These are phyloP conservation scores for Caenorhabditis sp. DNA, from an alignment of 2,888 invertebrate species.

Conservation along the genomic window DNA sequence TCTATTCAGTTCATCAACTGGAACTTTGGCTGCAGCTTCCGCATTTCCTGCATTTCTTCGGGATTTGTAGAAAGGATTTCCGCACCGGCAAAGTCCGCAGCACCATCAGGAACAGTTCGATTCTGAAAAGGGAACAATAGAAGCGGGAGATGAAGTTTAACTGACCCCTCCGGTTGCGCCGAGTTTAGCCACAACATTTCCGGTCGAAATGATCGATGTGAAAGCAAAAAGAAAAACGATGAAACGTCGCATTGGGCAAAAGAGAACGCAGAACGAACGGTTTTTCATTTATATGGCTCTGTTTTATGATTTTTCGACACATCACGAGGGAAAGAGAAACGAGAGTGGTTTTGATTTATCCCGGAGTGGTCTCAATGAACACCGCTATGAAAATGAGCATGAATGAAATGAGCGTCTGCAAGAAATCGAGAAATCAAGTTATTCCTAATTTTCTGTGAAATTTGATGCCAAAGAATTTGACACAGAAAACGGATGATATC, in stretches of 20 bases:
- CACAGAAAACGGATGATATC: constrained; percentile 1
- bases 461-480: constrained; percentile 6
- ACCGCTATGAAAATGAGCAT: constrained; percentile 3
- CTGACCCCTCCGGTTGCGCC: not conserved
- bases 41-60: constrained; percentile 31
- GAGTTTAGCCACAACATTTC: not conserved
- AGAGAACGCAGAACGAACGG: not conserved
- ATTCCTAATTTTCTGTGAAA: constrained; percentile 5
- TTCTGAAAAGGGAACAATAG: not conserved
- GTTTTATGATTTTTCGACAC: not conserved
- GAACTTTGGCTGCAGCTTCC: constrained; percentile 15
- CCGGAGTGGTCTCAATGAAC: too few relatives aligned
- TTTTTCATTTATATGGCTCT: constrained; percentile 9
- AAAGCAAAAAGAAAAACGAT: constrained; percentile 16
- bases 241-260: constrained; percentile 18
- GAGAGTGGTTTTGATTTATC: not conserved
- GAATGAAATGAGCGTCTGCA: constrained; percentile 9
- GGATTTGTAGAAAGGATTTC: constrained; percentile 32
- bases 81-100: constrained; percentile 29
- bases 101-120: not conserved
- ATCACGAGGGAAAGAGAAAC: not conserved
- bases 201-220: constrained; percentile 21
- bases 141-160: not conserved
- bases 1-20: constrained; percentile 33
- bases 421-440: too few relatives aligned